These are phyloP conservation scores for Caracal caracal DNA, from an alignment of 2,113 vertebrate species.

Conservation along the genomic window DNA sequence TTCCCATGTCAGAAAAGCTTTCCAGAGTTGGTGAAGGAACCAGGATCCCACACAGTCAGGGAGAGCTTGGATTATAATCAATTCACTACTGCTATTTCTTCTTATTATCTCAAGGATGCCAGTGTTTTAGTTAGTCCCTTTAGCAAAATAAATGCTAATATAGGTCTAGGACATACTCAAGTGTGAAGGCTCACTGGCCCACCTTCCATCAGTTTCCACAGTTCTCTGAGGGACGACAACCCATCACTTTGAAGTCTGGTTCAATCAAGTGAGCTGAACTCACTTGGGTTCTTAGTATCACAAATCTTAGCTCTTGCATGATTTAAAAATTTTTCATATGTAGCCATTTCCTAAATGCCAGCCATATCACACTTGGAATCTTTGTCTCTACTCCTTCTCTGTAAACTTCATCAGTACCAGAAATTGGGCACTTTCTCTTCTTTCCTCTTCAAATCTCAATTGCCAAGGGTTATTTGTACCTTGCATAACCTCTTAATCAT, in stretches of 20 bases:
- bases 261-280: background rate
- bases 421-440: background rate
- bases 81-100: background rate
- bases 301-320: constrained; percentile 4
- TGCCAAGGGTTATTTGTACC: background rate
- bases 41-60: background rate
- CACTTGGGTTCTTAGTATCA: background rate
- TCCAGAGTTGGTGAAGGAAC: background rate
- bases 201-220: background rate
- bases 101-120: background rate
- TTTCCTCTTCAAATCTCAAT: background rate
- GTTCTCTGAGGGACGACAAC: background rate
- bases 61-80: background rate
- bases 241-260: background rate
- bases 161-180: background rate
- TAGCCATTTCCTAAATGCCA: background rate
- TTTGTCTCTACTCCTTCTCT: background rate
- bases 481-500: background rate
- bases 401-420: background rate
- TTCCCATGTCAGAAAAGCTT: background rate
- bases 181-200: background rate
- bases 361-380: constrained; percentile 1
- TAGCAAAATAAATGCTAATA: background rate
- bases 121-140: background rate
- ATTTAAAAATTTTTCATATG: background rate